A percentile compares a stretch with the other conserved stretches of the same genome.
Conservation (phyloP, 2,797 vertebrate genomes). For the Aldrovandia affinis region DNA sequence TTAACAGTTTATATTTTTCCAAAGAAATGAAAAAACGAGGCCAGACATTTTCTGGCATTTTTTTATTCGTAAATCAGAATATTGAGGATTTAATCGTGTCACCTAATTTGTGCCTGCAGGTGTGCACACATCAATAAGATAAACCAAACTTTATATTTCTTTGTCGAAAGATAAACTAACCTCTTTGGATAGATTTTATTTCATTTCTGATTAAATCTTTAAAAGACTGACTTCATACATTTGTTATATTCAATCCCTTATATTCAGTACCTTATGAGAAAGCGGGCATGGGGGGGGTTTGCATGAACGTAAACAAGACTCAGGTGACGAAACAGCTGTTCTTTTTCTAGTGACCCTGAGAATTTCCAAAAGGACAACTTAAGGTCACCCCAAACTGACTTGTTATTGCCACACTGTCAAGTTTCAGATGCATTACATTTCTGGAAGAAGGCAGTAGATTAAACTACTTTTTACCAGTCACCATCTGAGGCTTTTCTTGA, state of each 20-base stretch:
- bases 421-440: too few relatives aligned
- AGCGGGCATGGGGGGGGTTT: background rate
- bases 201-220: background rate
- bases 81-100: background rate
- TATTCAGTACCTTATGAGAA: background rate
- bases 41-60: conserved; percentile 14
- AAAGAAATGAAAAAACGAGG: background rate
- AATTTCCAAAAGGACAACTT: background rate
- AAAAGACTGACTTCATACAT: background rate
- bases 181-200: too few relatives aligned
- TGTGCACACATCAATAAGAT: too few relatives aligned
- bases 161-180: too few relatives aligned
- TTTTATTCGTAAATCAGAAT: background rate
- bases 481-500: too few relatives aligned
- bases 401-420: too few relatives aligned
- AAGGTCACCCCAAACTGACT: too few relatives aligned
- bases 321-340: background rate
- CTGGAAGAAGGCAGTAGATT: too few relatives aligned
- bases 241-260: background rate
- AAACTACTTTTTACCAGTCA: too few relatives aligned
- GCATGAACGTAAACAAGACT: background rate
- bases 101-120: too few relatives aligned
- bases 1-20: background rate
- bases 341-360: background rate
- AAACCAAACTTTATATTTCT: too few relatives aligned